Percentiles rank a stretch among this genome's conserved stretches.
These are phyloP conservation scores for Morpho achilles DNA, from an alignment of 2,888 invertebrate species.

Conservation along the genomic window DNA sequence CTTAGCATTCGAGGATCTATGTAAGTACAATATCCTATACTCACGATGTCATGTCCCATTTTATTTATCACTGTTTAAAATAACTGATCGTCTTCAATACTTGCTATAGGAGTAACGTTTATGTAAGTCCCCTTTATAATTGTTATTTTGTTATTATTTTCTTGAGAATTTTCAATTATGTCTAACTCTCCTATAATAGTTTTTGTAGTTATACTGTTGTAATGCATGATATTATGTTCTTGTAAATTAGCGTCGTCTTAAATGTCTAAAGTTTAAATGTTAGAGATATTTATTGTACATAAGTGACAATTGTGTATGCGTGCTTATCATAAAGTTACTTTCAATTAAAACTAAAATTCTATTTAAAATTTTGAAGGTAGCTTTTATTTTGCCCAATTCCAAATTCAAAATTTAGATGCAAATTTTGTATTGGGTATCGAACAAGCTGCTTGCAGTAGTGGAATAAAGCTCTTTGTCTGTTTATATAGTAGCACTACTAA, in stretches of 20 bases:
- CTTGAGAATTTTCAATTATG: too few relatives aligned
- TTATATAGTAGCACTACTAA: constrained; percentile 48
- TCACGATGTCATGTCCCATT: constrained; percentile 16
- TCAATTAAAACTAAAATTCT: not conserved
- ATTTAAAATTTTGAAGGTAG: constrained; percentile 2
- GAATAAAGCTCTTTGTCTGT: constrained; percentile 33
- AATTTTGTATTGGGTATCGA: constrained; percentile 7
- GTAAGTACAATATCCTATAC: constrained; percentile 28
- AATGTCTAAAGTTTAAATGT: not conserved
- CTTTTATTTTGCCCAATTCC: constrained; percentile 3
- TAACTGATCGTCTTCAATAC: not conserved
- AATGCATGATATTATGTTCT: constrained; percentile 7
- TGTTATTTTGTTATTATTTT: not conserved
- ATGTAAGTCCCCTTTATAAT: constrained; percentile 9
- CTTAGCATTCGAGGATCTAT: constrained; percentile 31
- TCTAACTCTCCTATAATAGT: too few relatives aligned
- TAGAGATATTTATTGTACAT: not conserved
- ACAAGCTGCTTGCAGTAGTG: constrained; percentile 7
- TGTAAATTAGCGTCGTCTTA: constrained; percentile 3
- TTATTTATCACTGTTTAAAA: constrained; percentile 17
- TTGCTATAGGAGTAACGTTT: constrained; percentile 4
- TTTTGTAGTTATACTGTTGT: not conserved
- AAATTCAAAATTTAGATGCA: not conserved
- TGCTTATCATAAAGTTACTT: constrained; percentile 4
- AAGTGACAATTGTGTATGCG: not conserved